Evolutionary conservation across 2,113 vertebrate genomes (phyloP).

Genomic region (Melanerpes aurifrons): DNA sequence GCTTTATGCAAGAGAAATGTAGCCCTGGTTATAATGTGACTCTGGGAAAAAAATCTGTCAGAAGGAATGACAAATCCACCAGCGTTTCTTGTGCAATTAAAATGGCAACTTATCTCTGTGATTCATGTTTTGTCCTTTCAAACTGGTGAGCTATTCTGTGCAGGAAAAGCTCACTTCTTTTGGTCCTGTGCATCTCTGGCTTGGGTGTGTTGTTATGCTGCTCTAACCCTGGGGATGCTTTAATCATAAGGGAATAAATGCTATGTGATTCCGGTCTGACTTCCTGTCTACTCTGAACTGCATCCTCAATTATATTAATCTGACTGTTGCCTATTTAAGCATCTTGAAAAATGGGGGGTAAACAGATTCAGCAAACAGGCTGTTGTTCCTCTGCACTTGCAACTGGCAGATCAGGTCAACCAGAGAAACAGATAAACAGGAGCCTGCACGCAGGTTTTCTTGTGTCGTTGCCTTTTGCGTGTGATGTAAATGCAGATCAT

Average conservation of each 20-base stretch:
- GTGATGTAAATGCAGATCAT: not conserved
- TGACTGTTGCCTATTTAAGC: slow-evolving; percentile 40
- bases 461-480: slow-evolving; percentile 12
- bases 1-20: not conserved
- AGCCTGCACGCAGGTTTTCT: not conserved
- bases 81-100: slow-evolving; percentile 17
- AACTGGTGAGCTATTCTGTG: slow-evolving; percentile 1
- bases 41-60: not conserved
- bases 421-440: slow-evolving; percentile 10
- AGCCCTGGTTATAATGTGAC: not conserved
- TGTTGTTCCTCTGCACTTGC: not conserved
- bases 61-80: slow-evolving; percentile 41
- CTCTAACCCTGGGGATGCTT: not conserved
- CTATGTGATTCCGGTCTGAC: not conserved
- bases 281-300: not conserved
- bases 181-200: not conserved
- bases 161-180: not conserved
- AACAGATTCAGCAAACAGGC: slow-evolving; percentile 46
- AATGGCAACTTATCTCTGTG: not conserved
- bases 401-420: slow-evolving; percentile 45
- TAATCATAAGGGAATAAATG: not conserved
- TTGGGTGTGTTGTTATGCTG: not conserved
- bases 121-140: not conserved
- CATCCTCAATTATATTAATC: slow-evolving; percentile 35
- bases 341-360: slow-evolving; percentile 12